phyloP scores from a whole-genome alignment of 2,113 vertebrate genomes.

The Tiliqua scincoides region DNA sequence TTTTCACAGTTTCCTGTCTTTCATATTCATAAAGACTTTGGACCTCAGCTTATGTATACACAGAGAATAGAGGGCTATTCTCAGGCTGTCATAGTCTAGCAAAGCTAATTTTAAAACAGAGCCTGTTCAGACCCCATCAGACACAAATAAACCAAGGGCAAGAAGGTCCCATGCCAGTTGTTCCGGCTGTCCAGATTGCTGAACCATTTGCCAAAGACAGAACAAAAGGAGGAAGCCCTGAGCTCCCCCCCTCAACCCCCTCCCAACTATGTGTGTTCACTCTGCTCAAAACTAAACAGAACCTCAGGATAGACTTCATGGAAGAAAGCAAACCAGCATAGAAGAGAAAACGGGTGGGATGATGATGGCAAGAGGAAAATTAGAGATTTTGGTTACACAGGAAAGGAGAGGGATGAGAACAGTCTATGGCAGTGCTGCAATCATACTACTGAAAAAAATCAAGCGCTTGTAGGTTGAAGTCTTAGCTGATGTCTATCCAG shows the following conservation, averaged over 20 bases:
- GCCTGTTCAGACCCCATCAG: not conserved
- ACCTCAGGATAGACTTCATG: not conserved
- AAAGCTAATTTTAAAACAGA: not conserved
- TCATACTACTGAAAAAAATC: not conserved
- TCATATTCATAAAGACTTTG: not conserved
- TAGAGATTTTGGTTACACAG: not conserved
- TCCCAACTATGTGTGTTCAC: not conserved
- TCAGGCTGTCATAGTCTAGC: not conserved
- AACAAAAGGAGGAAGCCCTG: constrained; percentile 21
- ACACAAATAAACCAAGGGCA: not conserved
- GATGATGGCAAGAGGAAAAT: constrained; percentile 46
- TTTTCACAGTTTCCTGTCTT: not conserved
- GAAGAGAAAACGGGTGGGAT: not conserved
- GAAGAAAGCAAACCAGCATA: constrained; percentile 3
- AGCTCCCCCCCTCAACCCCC: too few species aligned
- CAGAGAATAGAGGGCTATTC: too few species aligned
- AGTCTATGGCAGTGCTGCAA: not conserved
- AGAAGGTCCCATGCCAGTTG: not conserved
- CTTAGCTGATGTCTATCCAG: too few species aligned
- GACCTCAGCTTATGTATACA: not conserved
- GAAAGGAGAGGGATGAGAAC: not conserved
- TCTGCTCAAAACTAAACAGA: not conserved
- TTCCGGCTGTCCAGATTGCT: not conserved
- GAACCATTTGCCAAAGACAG: not conserved
- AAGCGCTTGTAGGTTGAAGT: too few species aligned